These are phyloP conservation scores for Enteromius unitaeniatus DNA, from an alignment of 2,797 vertebrate genomes.

Conservation along the genomic window DNA sequence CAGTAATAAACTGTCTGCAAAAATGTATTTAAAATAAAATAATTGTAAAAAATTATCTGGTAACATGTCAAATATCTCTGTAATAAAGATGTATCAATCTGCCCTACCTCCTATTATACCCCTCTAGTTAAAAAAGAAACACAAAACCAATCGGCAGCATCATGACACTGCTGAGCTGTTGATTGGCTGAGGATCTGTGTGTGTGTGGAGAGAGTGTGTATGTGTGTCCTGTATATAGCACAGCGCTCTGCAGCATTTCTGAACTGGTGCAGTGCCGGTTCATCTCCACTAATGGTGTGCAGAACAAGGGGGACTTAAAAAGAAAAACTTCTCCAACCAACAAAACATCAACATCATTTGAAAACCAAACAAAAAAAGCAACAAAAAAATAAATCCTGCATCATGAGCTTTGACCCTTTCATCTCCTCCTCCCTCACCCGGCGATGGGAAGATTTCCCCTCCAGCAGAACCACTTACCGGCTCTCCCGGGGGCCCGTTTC, in stretches of 20 bases:
- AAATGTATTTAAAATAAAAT: background rate
- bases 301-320: conserved; percentile 86
- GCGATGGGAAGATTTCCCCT: conserved; percentile 75
- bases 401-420: conserved; percentile 80
- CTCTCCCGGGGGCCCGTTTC: conserved; percentile 61
- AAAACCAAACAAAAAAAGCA: conserved; percentile 67
- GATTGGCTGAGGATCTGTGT: conserved; percentile 73
- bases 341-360: conserved; percentile 70
- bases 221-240: conserved; percentile 75
- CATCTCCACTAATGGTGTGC: conserved; percentile 84
- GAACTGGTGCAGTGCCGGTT: conserved; percentile 85
- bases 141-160: conserved; percentile 65
- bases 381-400: conserved; percentile 63
- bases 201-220: conserved; percentile 44
- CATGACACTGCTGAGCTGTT: conserved; percentile 73
- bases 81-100: conserved; percentile 3
- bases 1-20: background rate
- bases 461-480: conserved; percentile 71
- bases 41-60: background rate
- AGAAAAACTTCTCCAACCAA: conserved; percentile 67
- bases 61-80: background rate
- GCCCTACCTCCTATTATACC: conserved; percentile 56
- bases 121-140: conserved; percentile 61
- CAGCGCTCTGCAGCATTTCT: conserved; percentile 80
- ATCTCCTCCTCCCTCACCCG: conserved; percentile 67